Percentiles rank a stretch among this genome's conserved stretches.
Conservation (phyloP, 2,797 vertebrate genomes). For the Cyclopterus lumpus region DNA sequence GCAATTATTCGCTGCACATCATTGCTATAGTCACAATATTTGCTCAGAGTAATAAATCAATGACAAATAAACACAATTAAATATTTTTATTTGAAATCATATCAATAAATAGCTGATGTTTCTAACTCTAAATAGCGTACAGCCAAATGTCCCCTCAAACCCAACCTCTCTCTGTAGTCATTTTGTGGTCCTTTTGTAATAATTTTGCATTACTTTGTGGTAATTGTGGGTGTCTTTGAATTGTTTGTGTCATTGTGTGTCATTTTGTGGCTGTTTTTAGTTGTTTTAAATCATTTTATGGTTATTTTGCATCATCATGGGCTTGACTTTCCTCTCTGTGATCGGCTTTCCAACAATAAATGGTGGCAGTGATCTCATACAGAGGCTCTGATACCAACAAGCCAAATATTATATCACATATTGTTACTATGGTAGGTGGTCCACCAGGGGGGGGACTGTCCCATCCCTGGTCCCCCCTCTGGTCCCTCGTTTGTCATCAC, state of each 20-base stretch:
- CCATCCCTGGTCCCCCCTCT: background rate
- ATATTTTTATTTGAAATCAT: background rate
- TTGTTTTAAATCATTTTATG: background rate
- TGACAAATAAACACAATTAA: background rate
- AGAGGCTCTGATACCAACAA: constrained; percentile 2
- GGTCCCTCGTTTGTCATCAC: background rate
- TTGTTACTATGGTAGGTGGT: background rate
- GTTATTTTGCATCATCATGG: background rate
- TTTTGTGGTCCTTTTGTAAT: background rate
- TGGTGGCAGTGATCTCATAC: background rate
- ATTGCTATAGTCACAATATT: background rate
- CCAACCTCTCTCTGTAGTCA: background rate
- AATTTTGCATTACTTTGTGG: background rate
- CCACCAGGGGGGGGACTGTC: background rate
- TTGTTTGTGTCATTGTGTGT: background rate
- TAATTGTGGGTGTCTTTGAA: background rate
- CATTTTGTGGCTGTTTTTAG: background rate
- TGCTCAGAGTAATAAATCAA: background rate
- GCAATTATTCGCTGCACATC: background rate
- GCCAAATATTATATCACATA: background rate
- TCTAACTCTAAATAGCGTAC: background rate
- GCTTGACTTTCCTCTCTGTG: background rate
- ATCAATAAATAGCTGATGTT: background rate
- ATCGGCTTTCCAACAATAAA: background rate
- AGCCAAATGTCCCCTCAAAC: background rate